Evolutionary conservation across 2,888 invertebrate species (phyloP), one percentile per base, ranked within the genome.

Genomic region (Dichetophora obliterata): DNA sequence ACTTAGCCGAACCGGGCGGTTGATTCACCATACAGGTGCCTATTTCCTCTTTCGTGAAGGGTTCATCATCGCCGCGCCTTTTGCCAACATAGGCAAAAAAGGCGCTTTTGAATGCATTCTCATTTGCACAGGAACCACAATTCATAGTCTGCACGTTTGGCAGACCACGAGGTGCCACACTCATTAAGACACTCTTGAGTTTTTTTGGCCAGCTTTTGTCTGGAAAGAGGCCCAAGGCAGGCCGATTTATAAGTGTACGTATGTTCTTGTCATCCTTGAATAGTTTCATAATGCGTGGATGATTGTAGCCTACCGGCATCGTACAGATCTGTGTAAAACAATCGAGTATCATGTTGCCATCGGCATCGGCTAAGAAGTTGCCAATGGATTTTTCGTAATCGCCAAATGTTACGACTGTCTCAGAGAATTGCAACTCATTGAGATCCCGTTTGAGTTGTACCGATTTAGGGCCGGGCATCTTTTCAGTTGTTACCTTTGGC

Each of bases 41-140:
- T 82, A 94, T 90, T 86, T 98, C 98, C 82, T 94, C 94, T 16
- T 91, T 90, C 0, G 93, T 92, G 83, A 95, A 95, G 5, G 91
- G 90, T 0, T 91, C 90, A 9, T 90, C 90, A 22, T 92, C 93
- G 2, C 95, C 94, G 54, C 97, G 91, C 86, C 93, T 90, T 80
- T 92, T 93, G 11, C 91, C 92, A 76, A 92, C 91, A 85, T 96
- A 95, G 90, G 94, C 92, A 84, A 97, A 94, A 86, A 97, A 97
- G 34, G 95, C 94, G 54, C 94, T 93, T 89, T 98, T 98, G 86
- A 93, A 95, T 0, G 98, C 96, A 88, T 98, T 98, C 90, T 98
- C 98, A 86, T 97, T 96, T 0, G 98, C 95, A 85, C 97, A 98
- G 0, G 97, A 95, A 0, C 96, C 97, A 84, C 97, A 97, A 93